Percentiles rank a stretch among this genome's conserved stretches.
These are phyloP conservation scores for Psammodynastes pulverulentus DNA, from an alignment of 2,113 vertebrate species.

Conservation along the genomic window DNA sequence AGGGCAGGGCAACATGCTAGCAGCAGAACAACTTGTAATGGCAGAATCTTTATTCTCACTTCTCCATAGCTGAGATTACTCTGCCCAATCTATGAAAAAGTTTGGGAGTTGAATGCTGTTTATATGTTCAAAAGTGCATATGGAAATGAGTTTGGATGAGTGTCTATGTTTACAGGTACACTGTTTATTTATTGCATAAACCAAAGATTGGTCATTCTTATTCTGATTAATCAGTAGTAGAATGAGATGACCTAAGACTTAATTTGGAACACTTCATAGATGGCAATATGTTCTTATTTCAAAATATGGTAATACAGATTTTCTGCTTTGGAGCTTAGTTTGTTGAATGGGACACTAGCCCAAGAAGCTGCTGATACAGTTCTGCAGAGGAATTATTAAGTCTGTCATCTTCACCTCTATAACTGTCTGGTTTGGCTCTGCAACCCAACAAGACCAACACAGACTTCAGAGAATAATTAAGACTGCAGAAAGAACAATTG, in stretches of 20 bases:
- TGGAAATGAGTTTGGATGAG: background rate
- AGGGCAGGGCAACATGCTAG: background rate
- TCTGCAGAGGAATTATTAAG: too few relatives aligned
- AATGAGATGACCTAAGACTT: background rate
- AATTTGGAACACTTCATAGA: background rate
- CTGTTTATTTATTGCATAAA: background rate
- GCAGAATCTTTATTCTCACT: background rate
- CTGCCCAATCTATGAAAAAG: background rate
- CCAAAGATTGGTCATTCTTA: background rate
- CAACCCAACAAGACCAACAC: too few relatives aligned
- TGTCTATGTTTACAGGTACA: background rate
- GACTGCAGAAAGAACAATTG: too few relatives aligned
- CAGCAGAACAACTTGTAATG: background rate
- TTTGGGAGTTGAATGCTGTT: background rate
- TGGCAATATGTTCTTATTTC: background rate
- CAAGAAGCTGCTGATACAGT: too few relatives aligned
- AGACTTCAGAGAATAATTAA: too few relatives aligned
- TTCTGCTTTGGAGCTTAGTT: background rate
- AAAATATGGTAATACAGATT: background rate
- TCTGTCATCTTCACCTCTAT: too few relatives aligned
- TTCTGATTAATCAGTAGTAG: background rate
- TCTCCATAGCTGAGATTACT: background rate
- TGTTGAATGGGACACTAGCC: background rate
- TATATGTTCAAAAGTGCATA: background rate
- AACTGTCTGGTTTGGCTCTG: too few relatives aligned